Evolutionary conservation across 2,113 vertebrate species (phyloP).

Genomic region (Peromyscus californicus): DNA sequence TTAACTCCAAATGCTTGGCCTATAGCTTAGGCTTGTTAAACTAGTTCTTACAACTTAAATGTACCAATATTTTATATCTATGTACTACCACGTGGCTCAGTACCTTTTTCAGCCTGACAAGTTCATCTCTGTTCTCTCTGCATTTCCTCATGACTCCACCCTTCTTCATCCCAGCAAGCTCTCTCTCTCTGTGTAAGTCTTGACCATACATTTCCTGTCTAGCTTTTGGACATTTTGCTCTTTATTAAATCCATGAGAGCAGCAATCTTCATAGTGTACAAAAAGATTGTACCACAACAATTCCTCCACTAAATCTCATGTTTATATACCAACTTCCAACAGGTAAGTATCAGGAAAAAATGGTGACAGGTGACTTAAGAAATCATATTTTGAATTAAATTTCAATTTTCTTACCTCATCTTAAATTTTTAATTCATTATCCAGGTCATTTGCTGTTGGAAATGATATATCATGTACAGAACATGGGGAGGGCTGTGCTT

Average conservation of each 20-base stretch:
- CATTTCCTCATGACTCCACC: neutral
- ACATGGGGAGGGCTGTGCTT: too few relatives aligned
- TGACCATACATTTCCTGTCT: neutral
- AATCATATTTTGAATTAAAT: neutral
- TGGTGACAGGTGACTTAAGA: neutral
- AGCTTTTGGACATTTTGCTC: too few relatives aligned
- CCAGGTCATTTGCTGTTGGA: neutral
- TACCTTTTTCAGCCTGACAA: neutral
- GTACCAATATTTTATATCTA: too few relatives aligned
- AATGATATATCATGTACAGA: neutral
- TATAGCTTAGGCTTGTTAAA: too few relatives aligned
- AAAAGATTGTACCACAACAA: neutral
- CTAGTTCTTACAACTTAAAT: too few relatives aligned
- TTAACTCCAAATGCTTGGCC: too few relatives aligned
- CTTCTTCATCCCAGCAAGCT: neutral
- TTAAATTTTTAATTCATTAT: neutral
- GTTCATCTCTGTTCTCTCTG: neutral
- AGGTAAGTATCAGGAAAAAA: neutral
- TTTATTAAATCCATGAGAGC: too few relatives aligned
- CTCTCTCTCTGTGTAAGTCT: neutral
- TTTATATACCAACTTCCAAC: neutral
- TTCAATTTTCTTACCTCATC: neutral
- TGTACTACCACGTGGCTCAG: neutral
- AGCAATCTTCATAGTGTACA: too few relatives aligned
- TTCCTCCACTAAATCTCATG: neutral